phyloP scores from a whole-genome alignment of 2,797 vertebrate genomes.

The Threskiornis aethiopicus region DNA sequence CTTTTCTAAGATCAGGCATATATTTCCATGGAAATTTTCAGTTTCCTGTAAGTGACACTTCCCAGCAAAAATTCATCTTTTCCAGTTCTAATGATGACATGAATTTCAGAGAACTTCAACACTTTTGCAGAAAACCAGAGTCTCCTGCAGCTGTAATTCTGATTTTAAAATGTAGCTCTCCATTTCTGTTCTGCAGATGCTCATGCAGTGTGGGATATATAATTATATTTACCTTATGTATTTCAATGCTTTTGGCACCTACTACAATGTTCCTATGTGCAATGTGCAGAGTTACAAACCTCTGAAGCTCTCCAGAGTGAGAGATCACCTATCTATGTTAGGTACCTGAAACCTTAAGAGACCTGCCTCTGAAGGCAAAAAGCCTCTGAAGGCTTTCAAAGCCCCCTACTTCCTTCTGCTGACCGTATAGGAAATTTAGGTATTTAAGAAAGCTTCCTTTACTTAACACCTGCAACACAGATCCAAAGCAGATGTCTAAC shows the following conservation, averaged over 20 bases:
- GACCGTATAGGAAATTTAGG: background rate
- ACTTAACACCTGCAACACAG: background rate
- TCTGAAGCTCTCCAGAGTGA: background rate
- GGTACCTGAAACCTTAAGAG: background rate
- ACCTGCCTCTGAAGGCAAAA: background rate
- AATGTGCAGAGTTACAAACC: background rate
- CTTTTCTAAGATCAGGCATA: background rate
- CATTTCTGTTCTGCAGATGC: background rate
- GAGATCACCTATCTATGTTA: background rate
- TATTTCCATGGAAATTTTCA: background rate
- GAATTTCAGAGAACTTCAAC: background rate
- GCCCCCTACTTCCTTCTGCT: background rate
- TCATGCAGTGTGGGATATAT: background rate
- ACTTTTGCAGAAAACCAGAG: background rate
- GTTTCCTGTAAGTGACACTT: background rate
- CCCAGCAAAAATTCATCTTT: background rate
- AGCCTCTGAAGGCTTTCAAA: background rate
- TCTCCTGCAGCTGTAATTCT: background rate
- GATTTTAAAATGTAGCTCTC: background rate
- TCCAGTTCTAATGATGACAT: background rate
- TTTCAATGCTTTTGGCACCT: background rate
- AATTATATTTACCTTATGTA: background rate
- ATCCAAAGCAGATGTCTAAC: background rate
- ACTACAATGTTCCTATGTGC: background rate
- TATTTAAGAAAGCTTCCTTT: background rate